These are phyloP conservation scores for Pantherophis guttatus DNA, from an alignment of 2,113 vertebrate species.

Conservation along the genomic window DNA sequence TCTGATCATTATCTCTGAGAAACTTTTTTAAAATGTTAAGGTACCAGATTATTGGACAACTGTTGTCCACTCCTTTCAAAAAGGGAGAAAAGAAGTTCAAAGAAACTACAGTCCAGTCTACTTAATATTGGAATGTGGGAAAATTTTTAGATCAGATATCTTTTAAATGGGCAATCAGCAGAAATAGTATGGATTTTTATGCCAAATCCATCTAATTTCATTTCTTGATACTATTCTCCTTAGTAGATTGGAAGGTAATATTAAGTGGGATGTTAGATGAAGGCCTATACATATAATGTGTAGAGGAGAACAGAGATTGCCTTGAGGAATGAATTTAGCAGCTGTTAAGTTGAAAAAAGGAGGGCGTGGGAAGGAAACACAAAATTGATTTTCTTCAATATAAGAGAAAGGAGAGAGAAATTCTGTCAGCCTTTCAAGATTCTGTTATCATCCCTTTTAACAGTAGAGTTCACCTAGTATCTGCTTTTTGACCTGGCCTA, in stretches of 20 bases:
- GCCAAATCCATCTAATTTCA: neutral
- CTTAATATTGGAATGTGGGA: neutral
- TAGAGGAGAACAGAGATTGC: neutral
- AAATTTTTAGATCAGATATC: neutral
- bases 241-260: neutral
- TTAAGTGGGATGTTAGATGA: neutral
- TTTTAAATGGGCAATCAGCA: neutral
- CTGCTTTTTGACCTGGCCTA: neutral
- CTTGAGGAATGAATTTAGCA: neutral
- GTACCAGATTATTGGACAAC: neutral
- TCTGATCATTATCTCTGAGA: neutral
- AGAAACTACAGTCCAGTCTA: neutral
- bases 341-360: neutral
- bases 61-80: neutral
- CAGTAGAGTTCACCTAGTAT: neutral
- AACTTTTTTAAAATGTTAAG: neutral
- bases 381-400: neutral
- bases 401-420: neutral
- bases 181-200: neutral
- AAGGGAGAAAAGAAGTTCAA: neutral
- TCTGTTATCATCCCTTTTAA: neutral
- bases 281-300: neutral
- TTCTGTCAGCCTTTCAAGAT: neutral
- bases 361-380: neutral
- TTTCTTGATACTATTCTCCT: neutral